A percentile compares a stretch with the other conserved stretches of the same genome.
phyloP scores from a whole-genome alignment of 2,888 invertebrate genomes.

The Lepidonotus clava region DNA sequence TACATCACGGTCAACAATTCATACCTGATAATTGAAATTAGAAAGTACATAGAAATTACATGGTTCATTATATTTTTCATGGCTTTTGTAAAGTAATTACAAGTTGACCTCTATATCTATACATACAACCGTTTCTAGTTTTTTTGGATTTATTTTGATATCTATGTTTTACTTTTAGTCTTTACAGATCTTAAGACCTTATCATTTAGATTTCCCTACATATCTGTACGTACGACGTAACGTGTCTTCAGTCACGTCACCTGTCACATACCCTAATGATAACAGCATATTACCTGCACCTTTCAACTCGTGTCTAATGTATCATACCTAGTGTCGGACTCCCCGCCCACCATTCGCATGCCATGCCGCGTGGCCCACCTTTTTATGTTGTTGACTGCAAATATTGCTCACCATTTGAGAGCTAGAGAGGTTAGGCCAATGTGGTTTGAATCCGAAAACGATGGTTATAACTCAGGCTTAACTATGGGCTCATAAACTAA shows the following conservation, averaged over 20 bases:
- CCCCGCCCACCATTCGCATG: not conserved
- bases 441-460: too few species aligned
- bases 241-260: not conserved
- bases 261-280: not conserved
- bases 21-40: not conserved
- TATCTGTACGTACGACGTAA: not conserved
- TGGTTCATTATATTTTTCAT: not conserved
- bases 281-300: not conserved
- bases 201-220: not conserved
- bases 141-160: not conserved
- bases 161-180: not conserved
- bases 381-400: too few species aligned
- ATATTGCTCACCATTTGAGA: too few species aligned
- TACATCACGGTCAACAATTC: not conserved
- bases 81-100: not conserved
- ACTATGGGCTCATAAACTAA: too few species aligned
- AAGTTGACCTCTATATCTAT: not conserved
- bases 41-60: not conserved
- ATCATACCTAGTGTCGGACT: not conserved
- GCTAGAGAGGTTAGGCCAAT: too few species aligned
- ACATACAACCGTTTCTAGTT: not conserved
- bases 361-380: too few species aligned
- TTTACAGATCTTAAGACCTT: not conserved
- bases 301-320: not conserved
- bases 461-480: too few species aligned